Conservation (phyloP, 2,113 vertebrate genomes). For the Empidonax alnorum region DNA sequence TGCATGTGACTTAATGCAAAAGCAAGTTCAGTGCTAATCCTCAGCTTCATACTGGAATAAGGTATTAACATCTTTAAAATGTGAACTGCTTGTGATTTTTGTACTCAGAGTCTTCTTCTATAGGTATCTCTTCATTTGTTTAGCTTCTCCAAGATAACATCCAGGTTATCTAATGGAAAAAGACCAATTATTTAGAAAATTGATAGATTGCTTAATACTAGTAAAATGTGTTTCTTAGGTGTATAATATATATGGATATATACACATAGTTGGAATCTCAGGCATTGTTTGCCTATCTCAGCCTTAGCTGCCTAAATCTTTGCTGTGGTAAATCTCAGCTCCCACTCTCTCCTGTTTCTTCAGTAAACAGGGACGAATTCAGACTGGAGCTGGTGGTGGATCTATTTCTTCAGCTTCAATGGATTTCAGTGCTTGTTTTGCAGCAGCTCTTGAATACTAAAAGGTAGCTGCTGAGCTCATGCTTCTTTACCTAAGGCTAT, state of each 20-base stretch:
- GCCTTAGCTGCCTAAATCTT: neutral
- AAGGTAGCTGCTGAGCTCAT: conserved; percentile 25
- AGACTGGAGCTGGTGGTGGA: neutral
- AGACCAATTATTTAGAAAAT: neutral
- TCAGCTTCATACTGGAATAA: neutral
- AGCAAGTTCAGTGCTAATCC: neutral
- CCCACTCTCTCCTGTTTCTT: neutral
- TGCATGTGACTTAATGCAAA: neutral
- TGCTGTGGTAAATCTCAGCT: neutral
- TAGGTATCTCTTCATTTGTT: neutral
- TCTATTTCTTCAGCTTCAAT: conserved; percentile 42
- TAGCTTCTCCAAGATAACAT: neutral
- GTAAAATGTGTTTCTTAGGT: neutral
- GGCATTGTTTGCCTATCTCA: neutral
- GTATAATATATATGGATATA: neutral
- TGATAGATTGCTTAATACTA: neutral
- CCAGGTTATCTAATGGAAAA: neutral
- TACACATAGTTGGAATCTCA: neutral
- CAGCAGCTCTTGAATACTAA: conserved; percentile 47
- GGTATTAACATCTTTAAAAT: neutral
- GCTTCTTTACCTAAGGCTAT: conserved; percentile 60
- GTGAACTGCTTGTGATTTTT: neutral
- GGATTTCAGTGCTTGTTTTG: conserved; percentile 34
- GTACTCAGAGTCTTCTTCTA: neutral
- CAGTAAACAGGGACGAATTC: neutral